Percentiles rank a stretch among this genome's conserved stretches.
Evolutionary conservation across 1,140 invertebrate genomes (phyloP).

Genomic region (Leucophenga varia): DNA sequence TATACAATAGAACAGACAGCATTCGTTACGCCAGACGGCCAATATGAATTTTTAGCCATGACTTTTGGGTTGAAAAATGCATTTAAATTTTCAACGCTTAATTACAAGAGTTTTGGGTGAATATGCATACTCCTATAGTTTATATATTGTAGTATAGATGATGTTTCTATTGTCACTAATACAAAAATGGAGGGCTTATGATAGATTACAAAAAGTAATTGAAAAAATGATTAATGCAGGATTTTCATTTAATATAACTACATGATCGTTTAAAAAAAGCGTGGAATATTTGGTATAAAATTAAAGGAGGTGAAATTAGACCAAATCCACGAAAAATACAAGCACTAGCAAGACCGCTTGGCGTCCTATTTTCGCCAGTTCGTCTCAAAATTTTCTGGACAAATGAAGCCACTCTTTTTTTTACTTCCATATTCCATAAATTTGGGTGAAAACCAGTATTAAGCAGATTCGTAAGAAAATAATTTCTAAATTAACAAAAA

Average conservation of each 20-base stretch:
- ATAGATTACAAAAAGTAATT: background rate
- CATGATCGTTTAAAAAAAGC: conserved; percentile 5
- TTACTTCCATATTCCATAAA: background rate
- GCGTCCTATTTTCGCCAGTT: conserved; percentile 19
- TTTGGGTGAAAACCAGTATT: conserved; percentile 2
- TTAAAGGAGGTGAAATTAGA: conserved; percentile 18
- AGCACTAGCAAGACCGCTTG: conserved; percentile 10
- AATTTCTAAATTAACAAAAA: background rate
- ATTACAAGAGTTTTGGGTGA: conserved; percentile 1
- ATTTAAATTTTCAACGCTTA: background rate
- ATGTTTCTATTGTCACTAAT: conserved; percentile 4
- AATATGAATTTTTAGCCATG: too few species aligned
- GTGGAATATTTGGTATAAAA: conserved; percentile 24
- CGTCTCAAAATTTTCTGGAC: conserved; percentile 1
- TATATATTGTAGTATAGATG: conserved; percentile 7
- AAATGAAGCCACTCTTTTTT: conserved; percentile 6
- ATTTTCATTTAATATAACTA: conserved; percentile 5
- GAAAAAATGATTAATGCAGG: background rate
- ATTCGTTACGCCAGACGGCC: too few species aligned
- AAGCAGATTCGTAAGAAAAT: conserved; percentile 4
- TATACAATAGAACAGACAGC: too few species aligned
- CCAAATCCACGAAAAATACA: conserved; percentile 23
- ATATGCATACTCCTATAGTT: background rate
- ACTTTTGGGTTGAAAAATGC: conserved; percentile 10
- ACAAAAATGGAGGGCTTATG: conserved; percentile 3